Conservation (phyloP, 1,140 invertebrate genomes). For the Fopius arisanus region DNA sequence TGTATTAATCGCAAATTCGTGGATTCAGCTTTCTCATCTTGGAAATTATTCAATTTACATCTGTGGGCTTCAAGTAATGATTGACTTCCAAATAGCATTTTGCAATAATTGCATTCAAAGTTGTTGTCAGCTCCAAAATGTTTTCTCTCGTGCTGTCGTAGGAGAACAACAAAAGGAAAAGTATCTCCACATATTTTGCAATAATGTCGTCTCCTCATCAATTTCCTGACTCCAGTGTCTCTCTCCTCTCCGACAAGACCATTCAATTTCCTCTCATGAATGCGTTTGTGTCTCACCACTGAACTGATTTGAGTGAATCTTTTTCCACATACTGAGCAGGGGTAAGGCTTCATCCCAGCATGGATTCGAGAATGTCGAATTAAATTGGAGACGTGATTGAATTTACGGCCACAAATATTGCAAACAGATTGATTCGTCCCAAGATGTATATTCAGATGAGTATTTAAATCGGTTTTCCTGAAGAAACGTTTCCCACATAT, state of each 20-base stretch:
- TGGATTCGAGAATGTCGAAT: slow-evolving; percentile 62
- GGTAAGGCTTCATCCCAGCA: slow-evolving; percentile 61
- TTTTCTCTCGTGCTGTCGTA: slow-evolving; percentile 54
- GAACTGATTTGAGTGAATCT: slow-evolving; percentile 62
- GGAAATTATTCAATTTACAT: background rate
- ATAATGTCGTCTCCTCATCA: slow-evolving; percentile 51
- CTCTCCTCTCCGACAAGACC: background rate
- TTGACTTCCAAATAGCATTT: background rate
- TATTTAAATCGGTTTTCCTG: slow-evolving; percentile 58
- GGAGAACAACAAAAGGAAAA: slow-evolving; percentile 53
- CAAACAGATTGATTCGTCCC: slow-evolving; percentile 62
- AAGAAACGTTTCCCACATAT: slow-evolving; percentile 58
- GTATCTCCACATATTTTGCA: slow-evolving; percentile 60
- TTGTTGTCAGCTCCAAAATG: slow-evolving; percentile 28
- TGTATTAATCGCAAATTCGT: slow-evolving; percentile 47
- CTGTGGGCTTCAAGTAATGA: background rate
- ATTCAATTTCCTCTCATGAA: slow-evolving; percentile 42
- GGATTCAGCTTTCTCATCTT: slow-evolving; percentile 28
- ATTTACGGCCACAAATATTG: slow-evolving; percentile 61
- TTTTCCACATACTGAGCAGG: slow-evolving; percentile 62
- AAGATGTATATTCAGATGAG: slow-evolving; percentile 63
- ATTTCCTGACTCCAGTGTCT: slow-evolving; percentile 27
- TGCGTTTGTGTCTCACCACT: slow-evolving; percentile 53
- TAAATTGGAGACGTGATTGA: slow-evolving; percentile 64
- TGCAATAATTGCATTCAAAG: background rate